Conservation (phyloP, 2,797 vertebrate species). For the Liparis tanakae region DNA sequence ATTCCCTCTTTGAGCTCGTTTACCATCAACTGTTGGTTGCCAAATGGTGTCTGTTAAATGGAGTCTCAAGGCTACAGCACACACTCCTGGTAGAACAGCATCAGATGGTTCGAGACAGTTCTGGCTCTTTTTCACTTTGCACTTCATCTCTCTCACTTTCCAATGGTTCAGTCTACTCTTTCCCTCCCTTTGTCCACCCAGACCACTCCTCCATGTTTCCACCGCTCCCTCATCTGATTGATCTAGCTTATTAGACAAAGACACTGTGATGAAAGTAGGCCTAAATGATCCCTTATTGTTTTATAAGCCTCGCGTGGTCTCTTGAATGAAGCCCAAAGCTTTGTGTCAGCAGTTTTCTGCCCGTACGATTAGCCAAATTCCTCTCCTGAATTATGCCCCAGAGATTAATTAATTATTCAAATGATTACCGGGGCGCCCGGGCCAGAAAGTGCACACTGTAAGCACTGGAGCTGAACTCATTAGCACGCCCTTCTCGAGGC, state of each 20-base stretch:
- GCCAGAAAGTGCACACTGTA: slow-evolving; percentile 66
- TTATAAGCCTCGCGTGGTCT: slow-evolving; percentile 31
- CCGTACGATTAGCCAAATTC: slow-evolving; percentile 37
- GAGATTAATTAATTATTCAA: slow-evolving; percentile 73
- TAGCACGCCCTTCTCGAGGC: slow-evolving; percentile 59
- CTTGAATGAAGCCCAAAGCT: slow-evolving; percentile 41
- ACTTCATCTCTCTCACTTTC: slow-evolving; percentile 7
- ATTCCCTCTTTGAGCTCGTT: neutral
- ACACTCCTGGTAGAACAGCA: neutral
- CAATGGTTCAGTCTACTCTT: slow-evolving; percentile 7
- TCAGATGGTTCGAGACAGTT: slow-evolving; percentile 7
- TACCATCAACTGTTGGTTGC: slow-evolving; percentile 16
- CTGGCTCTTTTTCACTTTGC: neutral
- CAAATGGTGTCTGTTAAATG: slow-evolving; percentile 34
- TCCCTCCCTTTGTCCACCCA: neutral
- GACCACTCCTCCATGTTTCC: neutral
- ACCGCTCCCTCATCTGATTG: slow-evolving; percentile 29
- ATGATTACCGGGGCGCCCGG: slow-evolving; percentile 62
- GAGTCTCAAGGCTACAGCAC: slow-evolving; percentile 30
- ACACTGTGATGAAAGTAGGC: slow-evolving; percentile 36
- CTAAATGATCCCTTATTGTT: slow-evolving; percentile 45
- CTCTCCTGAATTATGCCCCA: slow-evolving; percentile 53
- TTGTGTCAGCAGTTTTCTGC: slow-evolving; percentile 49
- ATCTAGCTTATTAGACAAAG: slow-evolving; percentile 45
- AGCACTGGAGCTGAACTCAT: slow-evolving; percentile 70